Evolutionary conservation across 2,797 vertebrate species (phyloP).

Genomic region (Coregonus ussuriensis): DNA sequence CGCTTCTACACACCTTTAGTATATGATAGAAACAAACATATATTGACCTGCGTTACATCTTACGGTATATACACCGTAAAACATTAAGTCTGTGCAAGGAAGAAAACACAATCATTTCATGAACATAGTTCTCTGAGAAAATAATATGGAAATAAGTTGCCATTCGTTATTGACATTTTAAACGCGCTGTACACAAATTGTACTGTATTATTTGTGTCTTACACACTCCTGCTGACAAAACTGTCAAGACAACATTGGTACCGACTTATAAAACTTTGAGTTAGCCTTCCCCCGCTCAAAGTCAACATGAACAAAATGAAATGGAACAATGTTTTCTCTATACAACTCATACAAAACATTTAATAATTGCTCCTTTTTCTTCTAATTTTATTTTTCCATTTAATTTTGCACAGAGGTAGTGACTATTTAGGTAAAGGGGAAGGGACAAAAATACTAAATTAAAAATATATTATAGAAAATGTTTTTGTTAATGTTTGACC

Average conservation of each 20-base stretch:
- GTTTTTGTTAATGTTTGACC: conserved; percentile 69
- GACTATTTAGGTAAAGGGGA: conserved; percentile 78
- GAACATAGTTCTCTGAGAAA: conserved; percentile 65
- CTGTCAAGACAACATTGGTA: conserved; percentile 58
- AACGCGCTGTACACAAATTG: conserved; percentile 65
- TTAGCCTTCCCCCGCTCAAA: conserved; percentile 64
- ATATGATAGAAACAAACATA: conserved; percentile 49
- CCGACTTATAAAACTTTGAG: conserved; percentile 64
- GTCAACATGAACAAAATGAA: conserved; percentile 71
- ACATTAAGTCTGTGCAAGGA: conserved; percentile 71
- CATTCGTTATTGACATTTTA: conserved; percentile 61
- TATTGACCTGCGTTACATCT: conserved; percentile 54
- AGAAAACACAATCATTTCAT: conserved; percentile 57
- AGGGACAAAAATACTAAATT: conserved; percentile 66
- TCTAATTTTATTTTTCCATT: conserved; percentile 68
- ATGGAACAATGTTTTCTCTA: conserved; percentile 75
- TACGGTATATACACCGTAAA: conserved; percentile 53
- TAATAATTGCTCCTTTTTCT: conserved; percentile 59
- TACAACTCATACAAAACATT: conserved; percentile 82
- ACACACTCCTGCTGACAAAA: conserved; percentile 29
- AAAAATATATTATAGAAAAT: conserved; percentile 79
- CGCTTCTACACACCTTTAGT: conserved; percentile 11
- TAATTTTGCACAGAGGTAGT: conserved; percentile 83
- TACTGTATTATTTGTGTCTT: conserved; percentile 52
- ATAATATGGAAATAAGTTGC: conserved; percentile 63